phyloP scores from a whole-genome alignment of 2,113 vertebrate species.

The Lontra canadensis region DNA sequence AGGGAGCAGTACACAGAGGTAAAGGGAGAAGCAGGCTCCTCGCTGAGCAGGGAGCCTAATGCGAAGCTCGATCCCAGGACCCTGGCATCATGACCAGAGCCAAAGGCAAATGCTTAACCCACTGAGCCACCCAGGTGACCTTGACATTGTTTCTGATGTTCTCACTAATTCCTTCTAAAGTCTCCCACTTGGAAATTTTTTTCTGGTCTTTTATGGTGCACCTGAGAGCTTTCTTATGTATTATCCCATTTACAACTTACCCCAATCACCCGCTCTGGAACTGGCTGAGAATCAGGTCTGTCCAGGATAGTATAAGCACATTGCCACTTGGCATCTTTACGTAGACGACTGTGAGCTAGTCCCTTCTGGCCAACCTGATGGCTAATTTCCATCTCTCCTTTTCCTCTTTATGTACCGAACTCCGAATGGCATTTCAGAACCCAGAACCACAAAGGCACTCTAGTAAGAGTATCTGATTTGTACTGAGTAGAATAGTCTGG shows the following conservation, averaged over 20 bases:
- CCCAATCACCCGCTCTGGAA: background rate
- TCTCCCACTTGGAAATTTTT: background rate
- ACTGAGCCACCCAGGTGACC: background rate
- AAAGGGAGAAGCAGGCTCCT: background rate
- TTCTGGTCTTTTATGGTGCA: background rate
- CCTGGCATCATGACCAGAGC: background rate
- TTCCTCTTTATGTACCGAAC: background rate
- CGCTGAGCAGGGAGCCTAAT: background rate
- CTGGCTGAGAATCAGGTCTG: background rate
- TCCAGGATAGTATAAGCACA: background rate
- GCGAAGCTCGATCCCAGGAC: background rate
- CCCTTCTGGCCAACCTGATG: background rate
- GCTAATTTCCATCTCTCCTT: background rate
- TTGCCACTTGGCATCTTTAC: background rate
- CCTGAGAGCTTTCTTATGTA: background rate
- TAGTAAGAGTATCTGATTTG: background rate
- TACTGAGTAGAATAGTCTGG: background rate
- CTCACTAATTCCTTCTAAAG: background rate
- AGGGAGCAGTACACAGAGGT: background rate
- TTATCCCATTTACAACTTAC: background rate
- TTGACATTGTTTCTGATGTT: background rate
- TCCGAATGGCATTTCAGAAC: slow-evolving; percentile 2
- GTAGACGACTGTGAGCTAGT: background rate
- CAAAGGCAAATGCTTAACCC: background rate
- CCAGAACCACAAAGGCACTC: background rate